Evolutionary conservation across 2,113 vertebrate genomes (phyloP).

Genomic region (Trichomycterus rosablanca): DNA sequence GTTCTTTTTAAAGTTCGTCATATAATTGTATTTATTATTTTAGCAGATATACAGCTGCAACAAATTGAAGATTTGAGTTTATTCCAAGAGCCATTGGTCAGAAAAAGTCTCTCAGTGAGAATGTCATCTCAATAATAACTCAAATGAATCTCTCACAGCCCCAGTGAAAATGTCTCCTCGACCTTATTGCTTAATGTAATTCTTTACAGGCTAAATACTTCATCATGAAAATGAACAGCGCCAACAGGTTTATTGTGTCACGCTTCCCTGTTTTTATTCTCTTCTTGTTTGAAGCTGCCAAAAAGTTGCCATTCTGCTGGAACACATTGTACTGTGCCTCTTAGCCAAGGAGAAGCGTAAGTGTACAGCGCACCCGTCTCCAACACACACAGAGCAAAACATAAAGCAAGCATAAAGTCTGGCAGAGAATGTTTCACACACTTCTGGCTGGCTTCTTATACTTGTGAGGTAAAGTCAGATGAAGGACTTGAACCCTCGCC

Average conservation of each 20-base stretch:
- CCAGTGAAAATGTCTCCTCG: constrained; percentile 6
- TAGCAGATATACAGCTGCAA: too few species aligned
- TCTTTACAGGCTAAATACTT: constrained; percentile 14
- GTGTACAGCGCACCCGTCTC: not conserved
- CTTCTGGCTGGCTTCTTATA: constrained; percentile 3
- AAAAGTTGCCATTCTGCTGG: constrained; percentile 3
- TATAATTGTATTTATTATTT: too few species aligned
- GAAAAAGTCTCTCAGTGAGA: too few species aligned
- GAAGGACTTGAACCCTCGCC: constrained; percentile 37
- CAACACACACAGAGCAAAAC: too few species aligned
- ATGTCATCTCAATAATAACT: too few species aligned
- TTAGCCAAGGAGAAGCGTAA: not conserved
- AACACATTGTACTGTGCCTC: not conserved
- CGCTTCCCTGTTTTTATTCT: not conserved
- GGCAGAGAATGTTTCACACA: constrained; percentile 11
- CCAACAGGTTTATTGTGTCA: constrained; percentile 23
- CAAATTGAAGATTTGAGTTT: too few species aligned
- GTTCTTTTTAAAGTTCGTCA: too few species aligned
- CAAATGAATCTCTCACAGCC: too few species aligned
- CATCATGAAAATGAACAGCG: constrained; percentile 16
- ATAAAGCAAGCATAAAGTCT: not conserved
- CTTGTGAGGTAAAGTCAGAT: not conserved
- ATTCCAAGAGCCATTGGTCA: too few species aligned
- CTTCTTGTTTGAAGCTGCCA: not conserved
- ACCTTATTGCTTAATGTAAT: constrained; percentile 20